These are phyloP conservation scores for Thamnophis elegans DNA, from an alignment of 2,797 vertebrate species.

Conservation along the genomic window DNA sequence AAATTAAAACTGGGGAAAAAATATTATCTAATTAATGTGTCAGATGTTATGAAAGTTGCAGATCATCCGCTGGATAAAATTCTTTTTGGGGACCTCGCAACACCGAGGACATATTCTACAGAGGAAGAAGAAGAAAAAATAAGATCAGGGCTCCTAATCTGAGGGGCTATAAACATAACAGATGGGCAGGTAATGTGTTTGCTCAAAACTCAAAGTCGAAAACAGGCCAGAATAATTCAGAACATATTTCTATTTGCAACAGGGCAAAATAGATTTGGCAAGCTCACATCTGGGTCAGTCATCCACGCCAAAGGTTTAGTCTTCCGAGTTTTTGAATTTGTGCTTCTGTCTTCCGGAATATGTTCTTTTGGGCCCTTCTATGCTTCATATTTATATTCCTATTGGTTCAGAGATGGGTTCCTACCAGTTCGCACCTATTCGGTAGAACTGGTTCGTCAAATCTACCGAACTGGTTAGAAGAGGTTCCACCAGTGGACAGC, in stretches of 20 bases:
- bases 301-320: too few species aligned
- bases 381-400: too few species aligned
- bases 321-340: too few species aligned
- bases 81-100: conserved; percentile 34
- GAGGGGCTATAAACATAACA: neutral
- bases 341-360: too few species aligned
- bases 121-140: neutral
- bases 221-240: neutral
- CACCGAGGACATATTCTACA: neutral
- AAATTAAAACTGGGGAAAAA: conserved; percentile 56
- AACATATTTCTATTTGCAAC: neutral
- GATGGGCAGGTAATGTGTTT: neutral
- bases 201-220: neutral
- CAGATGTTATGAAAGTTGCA: conserved; percentile 45
- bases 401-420: too few species aligned
- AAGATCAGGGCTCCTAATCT: neutral
- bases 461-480: too few species aligned
- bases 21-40: conserved; percentile 57
- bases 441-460: too few species aligned
- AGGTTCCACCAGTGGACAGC: too few species aligned
- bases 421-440: too few species aligned
- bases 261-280: neutral
- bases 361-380: too few species aligned
- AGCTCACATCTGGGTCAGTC: too few species aligned
- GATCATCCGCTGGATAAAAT: conserved; percentile 23